A percentile compares a stretch with the other conserved stretches of the same genome.
These are phyloP conservation scores for Phytoseiulus persimilis DNA, from an alignment of 2,888 invertebrate species.

Conservation along the genomic window DNA sequence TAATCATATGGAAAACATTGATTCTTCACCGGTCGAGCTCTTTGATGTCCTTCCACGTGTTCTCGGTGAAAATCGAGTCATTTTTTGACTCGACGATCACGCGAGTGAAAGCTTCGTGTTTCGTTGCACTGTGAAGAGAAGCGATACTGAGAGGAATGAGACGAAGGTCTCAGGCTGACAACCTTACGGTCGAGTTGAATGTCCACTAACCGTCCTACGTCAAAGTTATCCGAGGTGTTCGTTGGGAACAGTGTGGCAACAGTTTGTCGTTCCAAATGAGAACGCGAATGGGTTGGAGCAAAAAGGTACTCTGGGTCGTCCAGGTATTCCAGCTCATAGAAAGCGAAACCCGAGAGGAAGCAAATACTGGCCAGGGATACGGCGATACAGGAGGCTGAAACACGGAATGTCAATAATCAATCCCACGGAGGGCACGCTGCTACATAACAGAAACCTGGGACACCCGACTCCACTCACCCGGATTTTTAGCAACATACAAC, in stretches of 20 bases:
- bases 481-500: too few species aligned
- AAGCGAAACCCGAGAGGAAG: neutral
- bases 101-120: slow-evolving; percentile 67
- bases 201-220: slow-evolving; percentile 59
- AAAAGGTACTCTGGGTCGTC: slow-evolving; percentile 88
- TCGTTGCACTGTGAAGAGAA: slow-evolving; percentile 14
- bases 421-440: too few species aligned
- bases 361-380: neutral
- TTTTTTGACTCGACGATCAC: slow-evolving; percentile 74
- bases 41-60: slow-evolving; percentile 64
- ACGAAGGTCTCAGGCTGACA: too few species aligned
- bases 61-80: slow-evolving; percentile 61
- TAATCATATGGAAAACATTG: too few species aligned
- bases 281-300: slow-evolving; percentile 76
- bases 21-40: neutral
- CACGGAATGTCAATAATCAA: neutral
- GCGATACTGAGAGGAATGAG: too few species aligned
- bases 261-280: slow-evolving; percentile 61
- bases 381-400: neutral
- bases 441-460: too few species aligned
- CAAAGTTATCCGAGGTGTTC: slow-evolving; percentile 75
- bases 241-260: slow-evolving; percentile 77
- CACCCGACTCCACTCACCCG: too few species aligned
- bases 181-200: neutral
- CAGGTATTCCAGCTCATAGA: slow-evolving; percentile 62